Percentiles rank a stretch among this genome's conserved stretches.
Evolutionary conservation across 2,888 invertebrate genomes (phyloP).

Genomic region (Glaucopsyche alexis): DNA sequence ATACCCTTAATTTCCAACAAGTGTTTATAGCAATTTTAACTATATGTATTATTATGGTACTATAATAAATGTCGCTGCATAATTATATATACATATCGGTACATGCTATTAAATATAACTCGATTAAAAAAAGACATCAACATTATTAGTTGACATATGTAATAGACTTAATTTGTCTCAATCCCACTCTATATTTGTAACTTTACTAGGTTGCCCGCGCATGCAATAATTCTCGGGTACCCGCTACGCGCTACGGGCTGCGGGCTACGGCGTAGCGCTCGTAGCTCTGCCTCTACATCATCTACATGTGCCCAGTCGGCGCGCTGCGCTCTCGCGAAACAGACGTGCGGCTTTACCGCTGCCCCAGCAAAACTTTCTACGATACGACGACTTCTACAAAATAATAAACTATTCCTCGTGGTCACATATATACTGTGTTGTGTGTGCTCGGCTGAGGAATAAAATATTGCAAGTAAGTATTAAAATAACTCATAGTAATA

Average conservation of each 20-base stretch:
- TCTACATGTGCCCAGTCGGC: constrained; percentile 3
- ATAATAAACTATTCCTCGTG: neutral
- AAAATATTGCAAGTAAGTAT: neutral
- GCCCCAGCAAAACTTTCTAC: constrained; percentile 5
- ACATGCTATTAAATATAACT: too few relatives aligned
- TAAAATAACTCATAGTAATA: neutral
- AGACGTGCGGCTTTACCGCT: neutral
- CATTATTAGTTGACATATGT: too few relatives aligned
- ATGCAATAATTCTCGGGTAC: neutral
- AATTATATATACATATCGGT: too few relatives aligned
- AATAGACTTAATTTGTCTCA: too few relatives aligned
- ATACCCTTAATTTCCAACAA: too few relatives aligned
- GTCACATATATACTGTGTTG: neutral
- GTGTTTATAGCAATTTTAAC: too few relatives aligned
- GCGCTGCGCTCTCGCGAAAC: neutral
- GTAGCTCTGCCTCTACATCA: neutral
- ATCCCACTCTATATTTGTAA: neutral
- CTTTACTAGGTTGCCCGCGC: neutral
- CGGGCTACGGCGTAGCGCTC: constrained; percentile 23
- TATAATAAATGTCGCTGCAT: too few relatives aligned
- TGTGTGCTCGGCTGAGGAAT: neutral
- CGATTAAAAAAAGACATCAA: too few relatives aligned
- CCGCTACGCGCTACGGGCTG: constrained; percentile 7
- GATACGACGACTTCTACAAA: neutral
- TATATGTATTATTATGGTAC: too few relatives aligned